These are phyloP conservation scores for Galagoides demidoff DNA, from an alignment of 2,797 vertebrate species.

Conservation along the genomic window DNA sequence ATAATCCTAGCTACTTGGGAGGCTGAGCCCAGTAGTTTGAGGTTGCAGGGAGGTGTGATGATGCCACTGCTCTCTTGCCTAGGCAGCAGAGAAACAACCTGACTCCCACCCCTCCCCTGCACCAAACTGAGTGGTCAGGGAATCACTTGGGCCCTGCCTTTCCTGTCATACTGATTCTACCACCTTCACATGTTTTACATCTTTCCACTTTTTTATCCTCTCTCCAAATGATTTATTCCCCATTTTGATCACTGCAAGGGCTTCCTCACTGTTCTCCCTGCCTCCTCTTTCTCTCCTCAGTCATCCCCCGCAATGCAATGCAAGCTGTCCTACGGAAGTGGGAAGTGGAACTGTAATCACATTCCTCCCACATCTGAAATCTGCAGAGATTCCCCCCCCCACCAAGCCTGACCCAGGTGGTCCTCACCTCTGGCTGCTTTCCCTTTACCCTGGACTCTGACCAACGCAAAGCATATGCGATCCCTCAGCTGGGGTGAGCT, in stretches of 20 bases:
- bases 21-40: neutral
- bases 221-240: neutral
- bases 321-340: neutral
- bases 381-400: neutral
- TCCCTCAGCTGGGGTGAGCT: neutral
- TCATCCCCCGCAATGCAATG: neutral
- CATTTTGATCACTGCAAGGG: neutral
- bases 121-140: neutral
- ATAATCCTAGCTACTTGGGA: neutral
- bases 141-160: neutral
- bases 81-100: neutral
- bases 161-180: neutral
- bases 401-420: neutral
- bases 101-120: no score
- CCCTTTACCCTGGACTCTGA: neutral
- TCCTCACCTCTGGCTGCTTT: neutral
- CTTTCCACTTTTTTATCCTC: neutral
- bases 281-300: neutral
- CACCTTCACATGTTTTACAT: neutral
- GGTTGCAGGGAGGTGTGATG: neutral
- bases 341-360: neutral
- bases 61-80: neutral
- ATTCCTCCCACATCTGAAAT: neutral
- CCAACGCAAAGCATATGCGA: neutral
- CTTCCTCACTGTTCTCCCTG: neutral